A percentile compares a stretch with the other conserved stretches of the same genome.
Evolutionary conservation across 2,888 invertebrate genomes (phyloP).

Genomic region (Cantharis rustica): DNA sequence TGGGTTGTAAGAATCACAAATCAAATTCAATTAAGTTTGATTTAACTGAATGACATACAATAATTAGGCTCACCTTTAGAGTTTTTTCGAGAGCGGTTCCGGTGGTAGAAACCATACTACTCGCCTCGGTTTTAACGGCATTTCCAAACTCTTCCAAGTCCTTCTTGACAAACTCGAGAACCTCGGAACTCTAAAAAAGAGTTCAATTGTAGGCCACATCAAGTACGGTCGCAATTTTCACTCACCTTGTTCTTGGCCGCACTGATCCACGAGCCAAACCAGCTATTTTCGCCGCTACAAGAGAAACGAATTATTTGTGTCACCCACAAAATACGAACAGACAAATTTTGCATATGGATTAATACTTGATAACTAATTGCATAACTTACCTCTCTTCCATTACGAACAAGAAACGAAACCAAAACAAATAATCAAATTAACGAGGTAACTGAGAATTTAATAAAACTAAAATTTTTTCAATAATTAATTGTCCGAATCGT

Average conservation of each 20-base stretch:
- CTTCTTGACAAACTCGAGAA: conserved; percentile 76
- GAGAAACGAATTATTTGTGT: conserved; percentile 9
- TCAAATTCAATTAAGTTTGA: not conserved
- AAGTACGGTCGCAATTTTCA: not conserved
- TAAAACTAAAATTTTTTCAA: conserved; percentile 24
- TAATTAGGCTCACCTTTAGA: conserved; percentile 60
- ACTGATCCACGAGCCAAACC: conserved; percentile 55
- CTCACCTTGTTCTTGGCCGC: conserved; percentile 55
- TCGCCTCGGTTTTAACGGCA: conserved; percentile 73
- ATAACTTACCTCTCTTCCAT: conserved; percentile 42
- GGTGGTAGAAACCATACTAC: conserved; percentile 67
- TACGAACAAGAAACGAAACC: not conserved
- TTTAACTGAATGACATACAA: not conserved
- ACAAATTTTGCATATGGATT: conserved; percentile 11
- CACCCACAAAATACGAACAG: conserved; percentile 1
- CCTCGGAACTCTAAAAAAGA: conserved; percentile 68
- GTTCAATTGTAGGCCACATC: conserved; percentile 16
- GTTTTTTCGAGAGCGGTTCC: conserved; percentile 72
- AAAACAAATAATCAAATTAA: not conserved
- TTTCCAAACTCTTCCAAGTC: conserved; percentile 76
- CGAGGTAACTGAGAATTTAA: not conserved
- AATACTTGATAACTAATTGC: conserved; percentile 15
- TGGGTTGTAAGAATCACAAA: no score
- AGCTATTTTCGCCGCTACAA: conserved; percentile 47
- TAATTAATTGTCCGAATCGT: conserved; percentile 14